Evolutionary conservation across 2,113 vertebrate genomes (phyloP).

Genomic region (Brachionichthys hirsutus): DNA sequence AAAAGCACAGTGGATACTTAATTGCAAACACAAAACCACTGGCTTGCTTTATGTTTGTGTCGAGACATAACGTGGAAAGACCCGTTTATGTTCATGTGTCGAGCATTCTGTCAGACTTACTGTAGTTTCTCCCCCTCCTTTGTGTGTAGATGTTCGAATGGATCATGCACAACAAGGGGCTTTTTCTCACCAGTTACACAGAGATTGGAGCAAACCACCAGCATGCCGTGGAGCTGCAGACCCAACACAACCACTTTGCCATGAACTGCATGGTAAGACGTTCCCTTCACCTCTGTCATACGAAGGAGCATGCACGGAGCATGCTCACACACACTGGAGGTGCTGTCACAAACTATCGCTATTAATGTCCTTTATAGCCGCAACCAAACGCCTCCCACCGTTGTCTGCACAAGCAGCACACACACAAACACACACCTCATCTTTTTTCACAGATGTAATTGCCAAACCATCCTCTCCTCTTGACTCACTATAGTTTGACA

Average conservation of each 20-base stretch:
- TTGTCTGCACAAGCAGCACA: neutral
- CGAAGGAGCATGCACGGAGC: constrained; percentile 3
- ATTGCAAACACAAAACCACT: constrained; percentile 14
- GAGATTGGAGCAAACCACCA: constrained; percentile 96
- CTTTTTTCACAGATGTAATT: constrained; percentile 4
- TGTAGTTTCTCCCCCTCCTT: constrained; percentile 14
- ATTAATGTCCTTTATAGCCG: constrained; percentile 44
- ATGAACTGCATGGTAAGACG: constrained; percentile 98
- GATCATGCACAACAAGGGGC: constrained; percentile 99
- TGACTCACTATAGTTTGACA: constrained; percentile 13
- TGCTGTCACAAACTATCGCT: constrained; percentile 24
- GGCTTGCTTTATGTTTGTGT: too few species aligned
- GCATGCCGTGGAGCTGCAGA: constrained; percentile 94
- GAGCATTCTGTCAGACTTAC: constrained; percentile 2
- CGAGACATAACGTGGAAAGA: too few species aligned
- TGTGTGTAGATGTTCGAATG: constrained; percentile 94
- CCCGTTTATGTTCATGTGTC: too few species aligned
- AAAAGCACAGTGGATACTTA: constrained; percentile 3
- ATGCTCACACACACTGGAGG: neutral
- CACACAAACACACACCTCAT: neutral
- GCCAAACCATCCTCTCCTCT: constrained; percentile 4
- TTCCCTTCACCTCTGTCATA: neutral
- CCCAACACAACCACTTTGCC: constrained; percentile 98
- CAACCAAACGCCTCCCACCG: constrained; percentile 16
- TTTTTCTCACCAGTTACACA: constrained; percentile 95